Conservation (phyloP, 2,888 invertebrate species). For the Troides helena region DNA sequence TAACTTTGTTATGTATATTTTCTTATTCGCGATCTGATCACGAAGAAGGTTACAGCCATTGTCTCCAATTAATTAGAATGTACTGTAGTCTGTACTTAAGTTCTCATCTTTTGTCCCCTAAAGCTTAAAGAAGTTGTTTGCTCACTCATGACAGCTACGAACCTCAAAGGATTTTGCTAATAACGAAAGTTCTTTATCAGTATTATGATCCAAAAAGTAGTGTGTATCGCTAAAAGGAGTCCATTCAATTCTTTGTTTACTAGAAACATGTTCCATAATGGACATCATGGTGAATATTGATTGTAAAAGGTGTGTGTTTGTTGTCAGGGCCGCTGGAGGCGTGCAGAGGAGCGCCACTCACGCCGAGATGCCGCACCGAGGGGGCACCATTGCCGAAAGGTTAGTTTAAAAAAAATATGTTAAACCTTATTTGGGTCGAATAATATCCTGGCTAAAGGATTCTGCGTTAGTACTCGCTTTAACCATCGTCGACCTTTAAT, state of each 20-base stretch:
- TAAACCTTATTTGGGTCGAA: too few species aligned
- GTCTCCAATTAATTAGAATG: too few species aligned
- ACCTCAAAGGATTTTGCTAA: neutral
- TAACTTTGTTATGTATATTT: neutral
- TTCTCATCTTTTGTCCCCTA: neutral
- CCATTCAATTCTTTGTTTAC: neutral
- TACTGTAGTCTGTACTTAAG: neutral
- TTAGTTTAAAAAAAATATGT: slow-evolving; percentile 36
- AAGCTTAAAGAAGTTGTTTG: neutral
- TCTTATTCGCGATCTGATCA: neutral
- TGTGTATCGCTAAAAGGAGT: too few species aligned
- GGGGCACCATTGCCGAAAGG: slow-evolving; percentile 81
- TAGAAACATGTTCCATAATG: neutral
- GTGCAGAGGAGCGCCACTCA: slow-evolving; percentile 76
- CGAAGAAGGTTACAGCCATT: too few species aligned
- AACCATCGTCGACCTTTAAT: too few species aligned
- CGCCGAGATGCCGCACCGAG: slow-evolving; percentile 75
- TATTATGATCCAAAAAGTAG: too few species aligned
- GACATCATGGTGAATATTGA: neutral
- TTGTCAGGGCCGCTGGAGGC: slow-evolving; percentile 65
- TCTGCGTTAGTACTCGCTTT: too few species aligned
- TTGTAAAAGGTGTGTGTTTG: slow-evolving; percentile 35
- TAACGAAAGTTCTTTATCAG: too few species aligned
- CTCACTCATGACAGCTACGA: neutral
- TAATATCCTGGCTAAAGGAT: too few species aligned